phyloP scores from a whole-genome alignment of 1,140 invertebrate genomes.

The Drosophila equinoxialis region DNA sequence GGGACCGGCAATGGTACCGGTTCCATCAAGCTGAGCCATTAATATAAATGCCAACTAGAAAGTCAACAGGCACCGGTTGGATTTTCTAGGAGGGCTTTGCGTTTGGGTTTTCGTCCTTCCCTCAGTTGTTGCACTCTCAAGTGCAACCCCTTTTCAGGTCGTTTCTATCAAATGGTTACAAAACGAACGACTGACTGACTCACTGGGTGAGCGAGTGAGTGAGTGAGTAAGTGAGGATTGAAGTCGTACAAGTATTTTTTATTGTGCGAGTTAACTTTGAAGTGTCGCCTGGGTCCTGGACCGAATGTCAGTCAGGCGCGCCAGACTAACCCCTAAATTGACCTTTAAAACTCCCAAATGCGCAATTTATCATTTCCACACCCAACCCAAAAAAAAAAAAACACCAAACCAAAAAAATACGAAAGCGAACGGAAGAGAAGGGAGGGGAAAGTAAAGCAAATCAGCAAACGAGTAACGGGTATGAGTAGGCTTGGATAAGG shows the following conservation, averaged over 20 bases:
- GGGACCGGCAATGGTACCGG: not conserved
- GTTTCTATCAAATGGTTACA: conserved; percentile 21
- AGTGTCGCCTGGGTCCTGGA: conserved; percentile 55
- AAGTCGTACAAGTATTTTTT: conserved; percentile 68
- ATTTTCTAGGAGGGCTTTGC: conserved; percentile 65
- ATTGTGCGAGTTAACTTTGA: conserved; percentile 78
- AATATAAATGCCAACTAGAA: conserved; percentile 74
- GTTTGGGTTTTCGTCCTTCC: conserved; percentile 8
- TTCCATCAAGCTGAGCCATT: conserved; percentile 45
- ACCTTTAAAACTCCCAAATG: conserved; percentile 83
- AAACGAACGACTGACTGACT: conserved; percentile 13
- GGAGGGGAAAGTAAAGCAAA: not conserved
- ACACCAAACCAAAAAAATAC: conserved; percentile 8
- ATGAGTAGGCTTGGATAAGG: conserved; percentile 35
- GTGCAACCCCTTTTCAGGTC: conserved; percentile 59
- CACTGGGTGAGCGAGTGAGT: not conserved
- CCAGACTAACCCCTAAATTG: conserved; percentile 79
- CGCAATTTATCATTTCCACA: conserved; percentile 82
- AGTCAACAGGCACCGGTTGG: conserved; percentile 70
- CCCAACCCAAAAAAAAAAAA: conserved; percentile 24
- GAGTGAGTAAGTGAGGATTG: conserved; percentile 11
- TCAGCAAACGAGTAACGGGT: conserved; percentile 7
- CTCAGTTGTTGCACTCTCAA: conserved; percentile 35
- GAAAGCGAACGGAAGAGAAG: not conserved
- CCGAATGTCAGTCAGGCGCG: conserved; percentile 1